These are phyloP conservation scores for Sycobia sp. DNA, from an alignment of 1,140 invertebrate species.

Conservation along the genomic window DNA sequence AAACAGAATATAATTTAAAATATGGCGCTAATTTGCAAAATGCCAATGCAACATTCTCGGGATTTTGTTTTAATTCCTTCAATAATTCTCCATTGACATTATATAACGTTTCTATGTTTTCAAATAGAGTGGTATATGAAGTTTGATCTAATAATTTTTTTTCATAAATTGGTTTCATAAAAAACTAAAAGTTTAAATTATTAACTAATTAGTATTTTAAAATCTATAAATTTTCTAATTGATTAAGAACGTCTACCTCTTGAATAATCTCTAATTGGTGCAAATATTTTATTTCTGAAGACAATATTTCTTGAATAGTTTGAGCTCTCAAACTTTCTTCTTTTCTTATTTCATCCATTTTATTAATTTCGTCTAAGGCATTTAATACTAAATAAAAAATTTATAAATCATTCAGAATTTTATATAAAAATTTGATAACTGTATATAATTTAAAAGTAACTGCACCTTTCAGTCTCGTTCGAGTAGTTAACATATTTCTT, in stretches of 20 bases:
- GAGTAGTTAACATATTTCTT: conserved; percentile 68
- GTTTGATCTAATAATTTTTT: conserved; percentile 66
- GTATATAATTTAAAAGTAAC: conserved; percentile 2
- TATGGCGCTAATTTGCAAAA: conserved; percentile 76
- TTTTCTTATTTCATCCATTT: conserved; percentile 55
- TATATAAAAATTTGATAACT: not conserved
- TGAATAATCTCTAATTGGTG: conserved; percentile 71
- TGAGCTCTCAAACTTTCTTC: conserved; percentile 60
- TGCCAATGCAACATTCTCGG: conserved; percentile 68
- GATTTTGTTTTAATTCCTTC: conserved; percentile 66
- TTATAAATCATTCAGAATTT: not conserved
- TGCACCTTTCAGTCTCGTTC: conserved; percentile 66
- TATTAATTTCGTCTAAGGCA: conserved; percentile 60
- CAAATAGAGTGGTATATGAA: conserved; percentile 68
- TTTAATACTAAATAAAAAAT: conserved; percentile 53
- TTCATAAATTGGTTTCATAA: conserved; percentile 70
- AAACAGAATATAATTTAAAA: conserved; percentile 79
- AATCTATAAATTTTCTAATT: not conserved
- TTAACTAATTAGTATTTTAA: not conserved
- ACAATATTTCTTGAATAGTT: conserved; percentile 71
- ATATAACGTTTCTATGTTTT: conserved; percentile 75
- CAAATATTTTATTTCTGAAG: conserved; percentile 75
- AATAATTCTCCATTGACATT: conserved; percentile 74
- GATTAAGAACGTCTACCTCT: conserved; percentile 57
- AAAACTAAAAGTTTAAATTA: conserved; percentile 61